Conservation (phyloP, 2,113 vertebrate genomes). For the Raja brachyura region DNA sequence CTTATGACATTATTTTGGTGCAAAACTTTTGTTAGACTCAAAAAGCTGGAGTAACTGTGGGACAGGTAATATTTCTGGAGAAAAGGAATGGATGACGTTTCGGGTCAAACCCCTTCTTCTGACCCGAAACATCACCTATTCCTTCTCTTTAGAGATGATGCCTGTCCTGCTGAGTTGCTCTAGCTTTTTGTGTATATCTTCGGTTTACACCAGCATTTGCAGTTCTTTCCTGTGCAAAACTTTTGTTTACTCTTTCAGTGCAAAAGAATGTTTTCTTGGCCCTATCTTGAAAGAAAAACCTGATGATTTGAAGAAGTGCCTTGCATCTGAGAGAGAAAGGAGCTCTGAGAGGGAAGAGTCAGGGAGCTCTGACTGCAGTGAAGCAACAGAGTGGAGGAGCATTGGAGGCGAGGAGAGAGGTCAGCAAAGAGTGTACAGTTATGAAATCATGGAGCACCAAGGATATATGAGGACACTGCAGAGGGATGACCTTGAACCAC, state of each 20-base stretch:
- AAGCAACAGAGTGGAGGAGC: neutral
- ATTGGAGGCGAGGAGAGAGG: neutral
- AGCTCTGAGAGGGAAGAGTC: slow-evolving; percentile 6
- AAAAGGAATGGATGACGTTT: no score
- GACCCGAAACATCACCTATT: no score
- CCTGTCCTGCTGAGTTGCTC: no score
- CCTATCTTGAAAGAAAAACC: slow-evolving; percentile 18
- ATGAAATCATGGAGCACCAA: neutral
- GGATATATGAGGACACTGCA: neutral
- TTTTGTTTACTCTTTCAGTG: neutral
- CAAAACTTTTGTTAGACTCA: no score
- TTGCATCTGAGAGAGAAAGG: neutral
- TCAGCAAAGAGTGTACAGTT: neutral
- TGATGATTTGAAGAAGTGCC: slow-evolving; percentile 3
- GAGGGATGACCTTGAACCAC: neutral
- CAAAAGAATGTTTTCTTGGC: neutral
- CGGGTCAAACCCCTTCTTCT: no score
- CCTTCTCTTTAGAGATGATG: no score
- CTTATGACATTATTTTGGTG: no score
- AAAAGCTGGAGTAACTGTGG: no score
- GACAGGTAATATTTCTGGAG: no score
- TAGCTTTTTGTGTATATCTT: no score
- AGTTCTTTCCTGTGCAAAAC: neutral
- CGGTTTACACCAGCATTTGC: no score
- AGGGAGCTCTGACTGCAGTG: neutral